Percentiles rank a stretch among this genome's conserved stretches.
Conservation (phyloP, 2,888 invertebrate species). For the Megastigmus dorsalis region DNA sequence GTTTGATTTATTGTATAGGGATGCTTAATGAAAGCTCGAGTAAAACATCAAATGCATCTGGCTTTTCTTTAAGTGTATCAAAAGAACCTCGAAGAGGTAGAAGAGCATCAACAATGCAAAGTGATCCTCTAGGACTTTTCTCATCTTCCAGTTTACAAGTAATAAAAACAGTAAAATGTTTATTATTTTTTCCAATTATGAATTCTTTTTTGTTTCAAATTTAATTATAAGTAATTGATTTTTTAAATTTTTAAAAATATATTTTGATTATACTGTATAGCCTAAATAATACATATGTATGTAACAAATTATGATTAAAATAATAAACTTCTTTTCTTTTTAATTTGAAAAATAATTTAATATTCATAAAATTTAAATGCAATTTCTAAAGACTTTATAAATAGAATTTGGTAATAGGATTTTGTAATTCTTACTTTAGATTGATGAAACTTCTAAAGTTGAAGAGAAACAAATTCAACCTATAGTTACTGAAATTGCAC, state of each 20-base stretch:
- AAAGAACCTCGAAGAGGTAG: conserved; percentile 65
- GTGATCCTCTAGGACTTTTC: conserved; percentile 68
- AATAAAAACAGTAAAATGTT: no score
- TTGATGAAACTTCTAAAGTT: conserved; percentile 42
- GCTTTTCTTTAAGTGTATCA: conserved; percentile 44
- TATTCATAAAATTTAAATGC: background rate
- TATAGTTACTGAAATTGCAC: conserved; percentile 6
- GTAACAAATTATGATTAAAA: background rate
- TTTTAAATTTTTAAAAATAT: background rate
- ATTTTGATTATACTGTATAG: background rate
- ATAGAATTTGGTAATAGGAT: no score
- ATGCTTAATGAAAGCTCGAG: conserved; percentile 25
- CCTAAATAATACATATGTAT: background rate
- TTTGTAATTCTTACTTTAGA: conserved; percentile 45
- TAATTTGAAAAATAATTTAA: background rate
- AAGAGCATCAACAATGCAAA: conserved; percentile 58
- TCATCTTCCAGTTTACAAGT: conserved; percentile 49
- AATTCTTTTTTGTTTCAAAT: background rate
- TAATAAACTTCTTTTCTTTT: background rate
- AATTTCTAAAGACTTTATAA: background rate
- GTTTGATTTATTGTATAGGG: conserved; percentile 3
- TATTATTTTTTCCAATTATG: no score
- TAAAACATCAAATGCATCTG: background rate
- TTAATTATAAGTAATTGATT: background rate
- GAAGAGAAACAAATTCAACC: conserved; percentile 21